Evolutionary conservation across 1,140 invertebrate species (phyloP).

Genomic region (Ectropis grisescens): DNA sequence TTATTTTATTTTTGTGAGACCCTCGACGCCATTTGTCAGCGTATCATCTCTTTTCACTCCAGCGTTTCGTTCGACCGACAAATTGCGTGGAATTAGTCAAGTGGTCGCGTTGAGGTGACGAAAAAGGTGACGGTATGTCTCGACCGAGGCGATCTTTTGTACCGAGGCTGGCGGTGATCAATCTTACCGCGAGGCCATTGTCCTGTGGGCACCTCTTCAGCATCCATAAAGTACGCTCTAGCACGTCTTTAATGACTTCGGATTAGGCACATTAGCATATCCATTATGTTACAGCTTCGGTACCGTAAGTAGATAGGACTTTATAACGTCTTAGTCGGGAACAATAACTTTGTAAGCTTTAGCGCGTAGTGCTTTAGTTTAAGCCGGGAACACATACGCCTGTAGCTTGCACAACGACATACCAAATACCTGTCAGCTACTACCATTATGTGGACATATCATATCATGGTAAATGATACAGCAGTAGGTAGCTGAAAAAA

Average conservation of each 20-base stretch:
- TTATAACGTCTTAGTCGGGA: too few species aligned
- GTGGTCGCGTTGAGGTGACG: conserved; percentile 59
- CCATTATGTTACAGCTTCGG: too few species aligned
- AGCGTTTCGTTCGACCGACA: conserved; percentile 52
- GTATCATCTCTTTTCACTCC: conserved; percentile 63
- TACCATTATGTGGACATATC: too few species aligned
- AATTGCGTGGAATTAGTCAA: conserved; percentile 66
- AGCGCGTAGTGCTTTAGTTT: too few species aligned
- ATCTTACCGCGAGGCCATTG: conserved; percentile 47
- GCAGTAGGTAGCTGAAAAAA: too few species aligned
- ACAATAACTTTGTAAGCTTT: too few species aligned
- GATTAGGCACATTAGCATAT: conserved; percentile 20
- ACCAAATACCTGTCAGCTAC: too few species aligned
- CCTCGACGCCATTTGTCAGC: conserved; percentile 63
- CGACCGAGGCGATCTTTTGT: conserved; percentile 70
- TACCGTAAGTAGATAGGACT: too few species aligned
- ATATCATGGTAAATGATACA: too few species aligned
- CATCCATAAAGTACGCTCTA: conserved; percentile 9
- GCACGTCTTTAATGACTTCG: conserved; percentile 72
- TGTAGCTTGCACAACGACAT: too few species aligned
- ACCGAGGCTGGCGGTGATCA: conserved; percentile 73
- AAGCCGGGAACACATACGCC: too few species aligned
- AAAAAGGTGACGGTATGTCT: conserved; percentile 61
- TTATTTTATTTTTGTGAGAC: conserved; percentile 67
- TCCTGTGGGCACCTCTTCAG: conserved; percentile 38